Base-by-base conservation (phyloP, 2,797 vertebrate species). In the Xyrichtys novacula region DNA sequence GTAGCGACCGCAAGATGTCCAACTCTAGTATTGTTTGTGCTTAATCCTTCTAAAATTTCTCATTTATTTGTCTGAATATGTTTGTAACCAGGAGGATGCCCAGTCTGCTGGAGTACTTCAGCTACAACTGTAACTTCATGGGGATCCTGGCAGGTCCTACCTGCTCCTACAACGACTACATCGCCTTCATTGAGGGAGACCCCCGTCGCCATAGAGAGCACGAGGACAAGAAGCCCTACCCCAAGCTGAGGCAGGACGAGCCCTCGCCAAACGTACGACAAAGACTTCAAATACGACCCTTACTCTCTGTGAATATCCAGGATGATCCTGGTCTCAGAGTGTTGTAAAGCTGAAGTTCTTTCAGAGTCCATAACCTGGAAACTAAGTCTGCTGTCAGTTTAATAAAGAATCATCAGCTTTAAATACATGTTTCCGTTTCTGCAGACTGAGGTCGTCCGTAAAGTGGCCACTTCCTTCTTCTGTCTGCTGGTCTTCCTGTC, bases 61-160 rank as follows among this genome's bases (percentile, higher is more conserved):
- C 9, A n/a, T 6, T 8, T 1, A 42, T 19, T 19, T 6, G 19
- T n/a, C 3, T 22, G 19, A 3, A 4, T 22, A 10, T 10, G 2
- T 46, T 6, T 25, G 5, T 2, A 15, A 16, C 22, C 90, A 98
- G 97, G 92, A 95, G 95, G 83, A 96, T 97, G 96, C 96, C 96
- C 79, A 98, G 95, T 85, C 94, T 96, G 39, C 92, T 98, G 90
- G 96, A 98, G 87, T 97, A 97, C 85, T 93, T 98, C 85, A 98
- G 96, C 88, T 98, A 98, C 90, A 97, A 93, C 93, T 98, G 96
- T 90, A 98, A 98, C 95, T 98, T 98, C 94, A 94, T 98, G 96
- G 96, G 96, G 57, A 97, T 98, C 90, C 94, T 98, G 86, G 96
- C 96, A 6, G 97, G 97, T 60, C 97, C 97, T 3, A 94, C 96